Evolutionary conservation across 2,113 vertebrate species (phyloP), one percentile per base, ranked within the genome.

Genomic region (Motacilla tschutschensis): DNA sequence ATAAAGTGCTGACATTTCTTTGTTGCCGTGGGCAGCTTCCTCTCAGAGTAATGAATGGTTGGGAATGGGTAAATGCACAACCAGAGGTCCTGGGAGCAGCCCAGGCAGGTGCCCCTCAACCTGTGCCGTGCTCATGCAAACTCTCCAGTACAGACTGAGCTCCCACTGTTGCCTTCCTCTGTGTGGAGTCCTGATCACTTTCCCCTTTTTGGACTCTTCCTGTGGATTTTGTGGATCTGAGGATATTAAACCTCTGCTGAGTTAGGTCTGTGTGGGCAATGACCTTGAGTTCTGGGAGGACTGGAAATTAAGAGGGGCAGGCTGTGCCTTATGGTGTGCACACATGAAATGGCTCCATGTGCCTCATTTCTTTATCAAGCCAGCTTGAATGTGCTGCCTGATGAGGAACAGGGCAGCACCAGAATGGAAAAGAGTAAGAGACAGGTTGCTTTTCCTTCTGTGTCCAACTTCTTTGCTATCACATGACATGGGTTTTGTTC

Each of bases 101-200:
- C 44, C 29, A 6, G 50, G 57, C 9, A 25, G 36, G 50, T 14
- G 12, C 7, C 38, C 12, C 17, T 79, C 48, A 44, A 55, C 40
- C 2, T 1, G 6, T 44, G 58, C 53, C 0, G 0, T 43, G 62
- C 31, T 53, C 1, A 1, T 40, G 31, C 54, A 73, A 58, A 9
- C 18, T 69, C 14, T 69, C 11, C 0, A 29, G 18, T 25, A 9
- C 0, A 6, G 51, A 60, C 22, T 77, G 51, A 83, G 21, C 19
- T 86, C 25, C 55, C 0, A 2, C 31, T 55, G 2, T 17, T 5
- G 1, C n/a, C 48, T 82, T 78, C 35, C 53, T 35, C n/a, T 54
- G 14, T 21, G 43, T 3, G 4, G 25, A 53, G 25, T 17, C 28
- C 11, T 2, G 4, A 58, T 48, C 1, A 1, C 17, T 73, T 11